These are phyloP conservation scores for Oophaga pumilio DNA, from an alignment of 2,113 vertebrate genomes.

Conservation along the genomic window DNA sequence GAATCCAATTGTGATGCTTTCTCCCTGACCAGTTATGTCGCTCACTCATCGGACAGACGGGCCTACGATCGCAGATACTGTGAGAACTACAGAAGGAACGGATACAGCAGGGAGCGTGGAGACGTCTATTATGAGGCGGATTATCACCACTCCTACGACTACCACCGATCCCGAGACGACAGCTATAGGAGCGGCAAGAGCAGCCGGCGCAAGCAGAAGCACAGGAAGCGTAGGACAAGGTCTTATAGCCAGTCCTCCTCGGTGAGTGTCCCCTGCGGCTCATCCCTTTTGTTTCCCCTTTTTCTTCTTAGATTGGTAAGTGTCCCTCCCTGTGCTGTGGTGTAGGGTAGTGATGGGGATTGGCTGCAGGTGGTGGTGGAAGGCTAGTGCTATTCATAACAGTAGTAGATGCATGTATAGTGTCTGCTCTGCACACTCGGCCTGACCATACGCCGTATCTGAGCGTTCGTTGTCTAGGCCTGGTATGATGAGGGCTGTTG, in stretches of 20 bases:
- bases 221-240: conserved; percentile 93
- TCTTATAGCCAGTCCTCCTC: conserved; percentile 97
- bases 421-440: too few relatives aligned
- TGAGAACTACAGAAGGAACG: conserved; percentile 84
- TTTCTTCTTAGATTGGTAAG: conserved; percentile 64
- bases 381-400: background rate
- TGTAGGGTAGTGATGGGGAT: conserved; percentile 55
- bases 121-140: conserved; percentile 83
- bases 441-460: too few relatives aligned
- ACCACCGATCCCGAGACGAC: conserved; percentile 80
- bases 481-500: too few relatives aligned
- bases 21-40: conserved; percentile 75
- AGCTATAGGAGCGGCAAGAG: conserved; percentile 88
- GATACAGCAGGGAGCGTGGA: conserved; percentile 82
- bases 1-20: background rate
- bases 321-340: conserved; percentile 65
- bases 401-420: too few relatives aligned
- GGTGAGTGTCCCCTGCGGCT: conserved; percentile 83
- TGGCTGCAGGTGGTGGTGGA: background rate
- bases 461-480: too few relatives aligned
- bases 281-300: background rate
- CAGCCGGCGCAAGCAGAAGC: conserved; percentile 95
- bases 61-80: conserved; percentile 86
- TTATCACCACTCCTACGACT: conserved; percentile 84
- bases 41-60: conserved; percentile 84